Conservation (phyloP, 2,797 vertebrate species). For the Pangasius sanitwongsei region DNA sequence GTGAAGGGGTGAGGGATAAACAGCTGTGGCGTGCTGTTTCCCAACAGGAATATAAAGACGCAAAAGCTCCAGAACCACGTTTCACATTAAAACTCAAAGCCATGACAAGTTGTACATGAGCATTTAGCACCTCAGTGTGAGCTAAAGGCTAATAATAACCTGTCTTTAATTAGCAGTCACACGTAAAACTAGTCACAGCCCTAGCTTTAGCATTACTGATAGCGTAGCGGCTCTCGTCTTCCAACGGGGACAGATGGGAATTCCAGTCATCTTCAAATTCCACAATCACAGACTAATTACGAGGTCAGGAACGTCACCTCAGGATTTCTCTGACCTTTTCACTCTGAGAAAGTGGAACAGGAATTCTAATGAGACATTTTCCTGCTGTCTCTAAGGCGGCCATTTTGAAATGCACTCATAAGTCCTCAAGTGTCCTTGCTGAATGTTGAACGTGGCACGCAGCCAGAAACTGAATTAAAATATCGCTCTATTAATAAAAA, state of each 20-base stretch:
- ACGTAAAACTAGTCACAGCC: slow-evolving; percentile 42
- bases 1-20: neutral
- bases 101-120: slow-evolving; percentile 45
- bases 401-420: neutral
- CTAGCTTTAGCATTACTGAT: neutral
- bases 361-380: slow-evolving; percentile 30
- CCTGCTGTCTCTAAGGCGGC: slow-evolving; percentile 3
- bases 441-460: neutral
- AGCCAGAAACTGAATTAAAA: neutral
- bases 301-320: slow-evolving; percentile 13
- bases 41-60: neutral
- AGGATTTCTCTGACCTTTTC: slow-evolving; percentile 9
- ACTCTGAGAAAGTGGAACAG: neutral
- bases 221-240: slow-evolving; percentile 30
- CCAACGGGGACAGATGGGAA: slow-evolving; percentile 30
- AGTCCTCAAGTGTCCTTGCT: neutral
- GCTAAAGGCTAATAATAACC: slow-evolving; percentile 70
- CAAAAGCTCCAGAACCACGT: neutral
- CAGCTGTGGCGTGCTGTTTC: neutral
- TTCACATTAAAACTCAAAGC: neutral
- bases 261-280: slow-evolving; percentile 51
- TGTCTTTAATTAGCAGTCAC: slow-evolving; percentile 48
- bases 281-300: slow-evolving; percentile 53
- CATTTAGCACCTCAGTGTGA: slow-evolving; percentile 56
- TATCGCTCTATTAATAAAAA: neutral